Percentiles rank a stretch among this genome's conserved stretches.
Conservation (phyloP, 2,797 vertebrate species). For the Cetoscarus ocellatus region DNA sequence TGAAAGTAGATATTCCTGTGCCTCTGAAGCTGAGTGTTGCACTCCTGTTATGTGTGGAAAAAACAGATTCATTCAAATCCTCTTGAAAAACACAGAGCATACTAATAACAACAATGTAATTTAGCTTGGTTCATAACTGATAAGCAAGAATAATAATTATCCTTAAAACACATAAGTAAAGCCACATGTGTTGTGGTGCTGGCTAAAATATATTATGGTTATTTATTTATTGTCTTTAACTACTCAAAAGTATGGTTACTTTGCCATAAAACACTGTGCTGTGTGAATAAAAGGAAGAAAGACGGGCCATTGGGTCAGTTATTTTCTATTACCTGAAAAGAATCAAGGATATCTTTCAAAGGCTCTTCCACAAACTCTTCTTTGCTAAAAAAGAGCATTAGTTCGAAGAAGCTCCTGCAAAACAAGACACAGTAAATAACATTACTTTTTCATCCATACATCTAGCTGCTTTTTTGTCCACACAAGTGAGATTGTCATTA, state of each 20-base stretch:
- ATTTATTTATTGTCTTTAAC: background rate
- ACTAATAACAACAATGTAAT: background rate
- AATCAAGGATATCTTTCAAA: conserved; percentile 96
- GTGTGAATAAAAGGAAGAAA: background rate
- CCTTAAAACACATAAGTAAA: no score
- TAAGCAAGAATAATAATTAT: no score
- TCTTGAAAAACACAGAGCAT: background rate
- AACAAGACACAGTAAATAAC: conserved; percentile 15
- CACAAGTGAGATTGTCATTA: background rate
- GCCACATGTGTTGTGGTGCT: no score
- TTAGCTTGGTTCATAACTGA: no score
- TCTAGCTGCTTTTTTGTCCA: background rate
- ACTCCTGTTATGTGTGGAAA: conserved; percentile 83
- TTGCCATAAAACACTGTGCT: background rate
- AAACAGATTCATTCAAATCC: background rate
- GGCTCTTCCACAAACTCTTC: conserved; percentile 97
- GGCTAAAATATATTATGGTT: no score
- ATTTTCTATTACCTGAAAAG: conserved; percentile 90
- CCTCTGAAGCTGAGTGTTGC: conserved; percentile 90
- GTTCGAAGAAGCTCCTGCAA: conserved; percentile 97
- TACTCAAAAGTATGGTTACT: background rate
- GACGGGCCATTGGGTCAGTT: background rate
- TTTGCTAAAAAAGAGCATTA: conserved; percentile 97
- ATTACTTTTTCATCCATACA: background rate
- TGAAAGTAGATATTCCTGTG: conserved; percentile 94